Base-by-base conservation (phyloP, 2,113 vertebrate genomes). In the Oryzias curvinotus region DNA sequence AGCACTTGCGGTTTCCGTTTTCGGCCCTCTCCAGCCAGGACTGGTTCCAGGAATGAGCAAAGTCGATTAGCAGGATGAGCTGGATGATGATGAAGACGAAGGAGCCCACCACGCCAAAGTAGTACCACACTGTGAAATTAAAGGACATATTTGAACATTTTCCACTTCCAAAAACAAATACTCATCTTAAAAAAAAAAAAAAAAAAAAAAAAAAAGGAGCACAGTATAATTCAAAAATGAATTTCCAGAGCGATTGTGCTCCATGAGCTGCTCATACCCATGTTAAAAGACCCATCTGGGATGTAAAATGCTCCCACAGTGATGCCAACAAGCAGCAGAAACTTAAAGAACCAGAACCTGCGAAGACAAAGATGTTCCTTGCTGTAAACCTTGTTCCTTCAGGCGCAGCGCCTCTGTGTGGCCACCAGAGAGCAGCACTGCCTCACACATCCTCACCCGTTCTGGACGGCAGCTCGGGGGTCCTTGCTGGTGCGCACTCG, bases 261-360 rank as follows among this genome's bases (percentile, higher is more conserved):
- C 12, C 17, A 17, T 2, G 14, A 8, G 15, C 7, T 1, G 0
- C 4, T 46, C 62, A 42, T 90, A 98, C 96, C 91, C 43, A 92
- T 75, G 17, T 88, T 92, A 85, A 98, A 98, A 43, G 61, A 25
- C 16, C 94, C 94, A 0, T 96, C 92, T 0, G 96, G 96, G 65
- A 98, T 97, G 85, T 95, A 98, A 90, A 98, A 98, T 15, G 95
- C 94, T 0, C 96, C 96, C 66, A 98, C 95, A 0, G 93, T 94
- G 75, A 98, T 91, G 8, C 94, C 95, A 55, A 96, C 83, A 51
- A 98, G 85, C 63, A 92, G 2, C 74, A 98, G 90, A 71, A 98
- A 94, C 80, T 98, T 98, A 85, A 98, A 93, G 88, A 98, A 96
- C 96, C 96, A 98, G 90, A 97, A 98, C 55, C 96, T 98, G 61